Percentiles rank a stretch among this genome's conserved stretches.
Evolutionary conservation across 2,113 vertebrate genomes (phyloP).

Genomic region (Hucho hucho): DNA sequence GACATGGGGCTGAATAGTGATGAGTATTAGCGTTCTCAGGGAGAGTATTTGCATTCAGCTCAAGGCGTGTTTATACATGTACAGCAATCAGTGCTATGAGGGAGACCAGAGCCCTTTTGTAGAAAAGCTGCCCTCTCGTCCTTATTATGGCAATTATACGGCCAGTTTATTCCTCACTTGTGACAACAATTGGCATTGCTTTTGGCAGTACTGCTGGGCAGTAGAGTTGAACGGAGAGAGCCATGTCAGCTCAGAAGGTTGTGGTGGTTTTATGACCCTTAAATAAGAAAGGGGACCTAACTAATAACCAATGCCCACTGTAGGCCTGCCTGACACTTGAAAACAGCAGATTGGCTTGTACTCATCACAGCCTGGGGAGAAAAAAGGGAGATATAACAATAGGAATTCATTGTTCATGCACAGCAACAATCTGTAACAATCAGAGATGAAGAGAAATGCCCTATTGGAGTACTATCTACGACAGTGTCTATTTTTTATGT

Average conservation of each 20-base stretch:
- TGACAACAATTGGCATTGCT: not conserved
- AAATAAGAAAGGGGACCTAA: not conserved
- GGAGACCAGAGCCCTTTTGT: not conserved
- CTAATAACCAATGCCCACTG: too few species aligned
- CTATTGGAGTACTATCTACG: too few species aligned
- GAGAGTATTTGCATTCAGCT: not conserved
- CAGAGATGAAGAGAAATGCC: too few species aligned
- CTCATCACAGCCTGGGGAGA: too few species aligned
- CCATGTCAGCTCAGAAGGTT: not conserved
- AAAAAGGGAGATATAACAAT: too few species aligned
- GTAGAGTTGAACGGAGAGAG: not conserved
- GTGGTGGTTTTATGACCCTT: not conserved
- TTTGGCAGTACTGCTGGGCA: not conserved
- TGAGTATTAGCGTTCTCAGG: not conserved
- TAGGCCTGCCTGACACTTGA: not conserved
- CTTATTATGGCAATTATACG: not conserved
- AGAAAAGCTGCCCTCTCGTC: not conserved
- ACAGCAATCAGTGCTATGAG: not conserved
- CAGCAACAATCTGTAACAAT: too few species aligned
- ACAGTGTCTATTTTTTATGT: too few species aligned
- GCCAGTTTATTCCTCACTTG: not conserved
- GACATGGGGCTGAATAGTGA: conserved; percentile 21
- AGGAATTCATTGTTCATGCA: too few species aligned
- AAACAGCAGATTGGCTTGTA: too few species aligned
- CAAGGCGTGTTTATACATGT: not conserved